Conservation (phyloP, 37 sponge, comb jelly and placozoan species). For the Geodia barretti region DNA sequence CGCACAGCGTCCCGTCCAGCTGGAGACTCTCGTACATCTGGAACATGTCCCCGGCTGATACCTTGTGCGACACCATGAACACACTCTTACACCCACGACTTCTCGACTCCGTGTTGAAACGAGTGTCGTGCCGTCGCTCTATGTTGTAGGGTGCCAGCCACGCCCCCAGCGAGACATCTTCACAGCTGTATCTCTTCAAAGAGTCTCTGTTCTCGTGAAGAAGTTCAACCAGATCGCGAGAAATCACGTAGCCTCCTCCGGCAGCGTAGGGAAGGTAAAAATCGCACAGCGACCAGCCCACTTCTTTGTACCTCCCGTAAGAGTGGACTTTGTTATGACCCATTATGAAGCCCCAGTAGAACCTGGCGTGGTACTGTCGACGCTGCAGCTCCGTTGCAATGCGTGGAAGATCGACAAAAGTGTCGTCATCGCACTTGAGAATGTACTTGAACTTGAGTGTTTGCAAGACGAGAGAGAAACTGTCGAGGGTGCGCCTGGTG, state of each 20-base stretch:
- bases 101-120: slow-evolving; percentile 40
- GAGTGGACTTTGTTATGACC: neutral
- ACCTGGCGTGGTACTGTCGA: neutral
- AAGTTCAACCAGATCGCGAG: slow-evolving; percentile 30
- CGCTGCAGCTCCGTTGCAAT: slow-evolving; percentile 11
- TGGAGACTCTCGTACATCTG: neutral
- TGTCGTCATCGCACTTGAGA: slow-evolving; percentile 75
- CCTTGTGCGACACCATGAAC: slow-evolving; percentile 45
- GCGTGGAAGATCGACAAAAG: slow-evolving; percentile 10
- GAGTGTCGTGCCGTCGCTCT: slow-evolving; percentile 14
- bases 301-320: slow-evolving; percentile 38
- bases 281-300: slow-evolving; percentile 48
- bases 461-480: slow-evolving; percentile 3
- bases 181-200: slow-evolving; percentile 36
- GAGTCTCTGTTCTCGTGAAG: slow-evolving; percentile 19
- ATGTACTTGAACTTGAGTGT: slow-evolving; percentile 19
- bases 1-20: slow-evolving; percentile 19
- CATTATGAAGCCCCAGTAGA: slow-evolving; percentile 62
- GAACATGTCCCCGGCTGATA: slow-evolving; percentile 7
- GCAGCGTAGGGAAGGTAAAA: slow-evolving; percentile 46
- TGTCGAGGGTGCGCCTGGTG: slow-evolving; percentile 21
- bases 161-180: slow-evolving; percentile 66
- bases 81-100: slow-evolving; percentile 44
- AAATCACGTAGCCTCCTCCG: slow-evolving; percentile 64
- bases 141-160: slow-evolving; percentile 67